Conservation (phyloP, 2,797 vertebrate genomes). For the Liparis tanakae region DNA sequence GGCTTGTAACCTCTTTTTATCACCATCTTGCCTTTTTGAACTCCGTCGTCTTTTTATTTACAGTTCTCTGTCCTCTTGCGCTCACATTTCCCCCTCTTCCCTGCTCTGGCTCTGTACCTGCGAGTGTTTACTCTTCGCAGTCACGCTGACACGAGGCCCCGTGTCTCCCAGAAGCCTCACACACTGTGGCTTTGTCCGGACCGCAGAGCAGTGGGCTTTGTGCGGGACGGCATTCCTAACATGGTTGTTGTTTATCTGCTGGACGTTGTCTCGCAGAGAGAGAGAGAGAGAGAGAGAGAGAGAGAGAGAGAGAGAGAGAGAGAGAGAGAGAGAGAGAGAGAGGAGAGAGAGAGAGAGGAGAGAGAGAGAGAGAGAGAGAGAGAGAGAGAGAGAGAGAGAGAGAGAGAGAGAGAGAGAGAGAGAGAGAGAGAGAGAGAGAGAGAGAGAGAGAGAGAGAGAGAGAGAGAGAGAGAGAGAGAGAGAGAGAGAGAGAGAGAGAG, state of each 20-base stretch:
- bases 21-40: constrained; percentile 9
- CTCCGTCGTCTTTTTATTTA: constrained; percentile 29
- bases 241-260: constrained; percentile 62
- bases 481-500: too few species aligned
- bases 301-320: too few species aligned
- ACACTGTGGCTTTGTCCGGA: constrained; percentile 73
- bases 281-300: constrained; percentile 2
- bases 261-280: constrained; percentile 41
- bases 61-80: constrained; percentile 1
- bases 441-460: too few species aligned
- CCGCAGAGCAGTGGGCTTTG: constrained; percentile 57
- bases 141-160: constrained; percentile 54
- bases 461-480: too few species aligned
- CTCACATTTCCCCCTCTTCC: constrained; percentile 23
- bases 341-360: too few species aligned
- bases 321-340: too few species aligned
- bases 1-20: constrained; percentile 20
- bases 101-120: constrained; percentile 57
- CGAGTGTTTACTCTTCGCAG: constrained; percentile 66
- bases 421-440: too few species aligned
- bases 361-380: too few species aligned
- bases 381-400: too few species aligned
- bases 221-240: constrained; percentile 69
- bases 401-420: too few species aligned
- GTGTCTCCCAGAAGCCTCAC: constrained; percentile 56